Conservation (phyloP, 2,888 invertebrate species). For the Pasiphila rectangulata region DNA sequence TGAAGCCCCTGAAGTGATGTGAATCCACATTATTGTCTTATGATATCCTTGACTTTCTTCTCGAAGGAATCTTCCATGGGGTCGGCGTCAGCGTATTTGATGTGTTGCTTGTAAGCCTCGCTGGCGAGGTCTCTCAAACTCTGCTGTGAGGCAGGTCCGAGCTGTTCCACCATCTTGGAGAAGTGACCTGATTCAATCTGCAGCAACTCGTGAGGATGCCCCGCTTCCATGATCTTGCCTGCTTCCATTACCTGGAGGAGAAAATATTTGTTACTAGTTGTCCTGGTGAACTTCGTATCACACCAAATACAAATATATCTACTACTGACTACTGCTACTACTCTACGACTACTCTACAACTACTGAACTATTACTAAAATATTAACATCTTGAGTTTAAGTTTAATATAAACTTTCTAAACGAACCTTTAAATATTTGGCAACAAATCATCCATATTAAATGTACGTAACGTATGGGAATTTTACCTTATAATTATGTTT, state of each 20-base stretch:
- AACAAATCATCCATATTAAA: no score
- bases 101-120: constrained; percentile 61
- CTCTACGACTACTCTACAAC: no score
- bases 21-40: not conserved
- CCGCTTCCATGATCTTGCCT: constrained; percentile 85
- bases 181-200: constrained; percentile 79
- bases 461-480: no score
- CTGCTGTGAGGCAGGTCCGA: constrained; percentile 76
- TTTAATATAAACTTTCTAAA: no score
- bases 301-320: no score
- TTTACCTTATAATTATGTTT: no score
- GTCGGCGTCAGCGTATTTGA: constrained; percentile 71
- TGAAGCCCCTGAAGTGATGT: no score
- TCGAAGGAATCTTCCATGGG: constrained; percentile 28
- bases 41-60: not conserved
- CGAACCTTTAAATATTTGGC: no score
- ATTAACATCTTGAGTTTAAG: no score
- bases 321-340: no score
- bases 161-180: constrained; percentile 83
- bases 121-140: constrained; percentile 65
- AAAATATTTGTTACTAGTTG: not conserved
- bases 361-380: no score
- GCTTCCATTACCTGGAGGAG: constrained; percentile 77
- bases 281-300: no score
- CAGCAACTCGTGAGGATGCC: constrained; percentile 84